A percentile compares a stretch with the other conserved stretches of the same genome.
Conservation (phyloP, 2,113 vertebrate genomes). For the Centropus bengalensis region DNA sequence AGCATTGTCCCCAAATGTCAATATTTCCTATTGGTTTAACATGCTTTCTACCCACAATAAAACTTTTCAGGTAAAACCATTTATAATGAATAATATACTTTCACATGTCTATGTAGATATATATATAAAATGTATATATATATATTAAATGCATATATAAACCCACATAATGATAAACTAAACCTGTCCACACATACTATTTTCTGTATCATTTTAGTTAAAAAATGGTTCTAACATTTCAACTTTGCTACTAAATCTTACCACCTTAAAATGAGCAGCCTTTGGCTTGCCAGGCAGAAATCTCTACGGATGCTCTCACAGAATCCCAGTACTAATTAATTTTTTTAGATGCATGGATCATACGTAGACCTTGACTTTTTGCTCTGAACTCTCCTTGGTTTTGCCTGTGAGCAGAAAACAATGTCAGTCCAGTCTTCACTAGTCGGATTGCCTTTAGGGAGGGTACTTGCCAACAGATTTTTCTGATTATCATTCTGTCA, state of each 20-base stretch:
- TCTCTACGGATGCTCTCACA: not conserved
- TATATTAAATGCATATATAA: not conserved
- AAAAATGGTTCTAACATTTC: not conserved
- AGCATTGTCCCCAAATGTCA: not conserved
- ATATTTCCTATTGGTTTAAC: not conserved
- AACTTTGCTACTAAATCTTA: not conserved
- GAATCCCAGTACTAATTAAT: not conserved
- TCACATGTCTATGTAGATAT: not conserved
- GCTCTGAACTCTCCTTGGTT: not conserved
- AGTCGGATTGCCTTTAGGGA: not conserved
- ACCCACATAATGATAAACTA: not conserved
- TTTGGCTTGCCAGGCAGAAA: not conserved
- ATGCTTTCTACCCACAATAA: not conserved
- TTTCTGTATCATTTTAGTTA: not conserved
- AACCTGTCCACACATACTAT: not conserved
- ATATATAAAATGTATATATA: not conserved
- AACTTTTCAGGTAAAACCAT: not conserved
- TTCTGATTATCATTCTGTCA: not conserved
- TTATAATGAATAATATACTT: not conserved
- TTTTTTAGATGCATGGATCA: not conserved
- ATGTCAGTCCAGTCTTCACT: not conserved
- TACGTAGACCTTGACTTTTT: not conserved
- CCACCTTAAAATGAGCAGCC: not conserved
- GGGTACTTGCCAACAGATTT: not conserved
- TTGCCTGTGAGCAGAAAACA: constrained; percentile 9